Base-by-base conservation (phyloP, 37 sponge, comb jelly and placozoan genomes). In the Chondrosia reniformis region DNA sequence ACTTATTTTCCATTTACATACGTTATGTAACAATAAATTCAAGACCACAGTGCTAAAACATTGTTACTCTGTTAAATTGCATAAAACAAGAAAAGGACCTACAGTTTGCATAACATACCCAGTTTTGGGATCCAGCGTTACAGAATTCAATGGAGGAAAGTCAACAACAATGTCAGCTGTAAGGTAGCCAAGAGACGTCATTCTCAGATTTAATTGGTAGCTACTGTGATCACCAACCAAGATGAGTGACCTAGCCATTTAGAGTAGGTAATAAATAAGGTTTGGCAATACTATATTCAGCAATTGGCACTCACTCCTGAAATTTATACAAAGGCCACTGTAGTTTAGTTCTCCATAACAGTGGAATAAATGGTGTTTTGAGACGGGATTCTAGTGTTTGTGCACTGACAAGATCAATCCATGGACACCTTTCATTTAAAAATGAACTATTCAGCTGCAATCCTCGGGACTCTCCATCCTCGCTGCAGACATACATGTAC, bases 141-240 rank as follows among this genome's bases (percentile, higher is more conserved):
- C 43, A 39, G 44, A 69, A 13, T 21, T 13, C 72, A 69, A 25
- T 38, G 72, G 72, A 38, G 72, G 72, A 25, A 69, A 69, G 72
- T 69, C 72, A 19, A 69, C 25, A 13, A 34, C 41, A 39, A 69
- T 40, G 12, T 69, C 72, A 17, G 72, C 72, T 43, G 72, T 69
- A 7, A 69, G 39, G 72, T 69, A 39, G 3, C 72, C 72, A 37
- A 41, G n/a, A 3, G 39, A 41, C 2, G 72, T 69, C 19, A 69
- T 21, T 12, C 72, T 19, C 72, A 69, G 36, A 34, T 69, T 69
- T 22, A 69, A 41, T 0, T 38, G n/a, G n/a, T 36, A 44, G 12
- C 42, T 34, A 6, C 72, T 43, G 72, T 69, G 72, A 44, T 69
- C 72, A 39, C 44, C 72, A 36, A 69, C 21, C 12, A 25, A 5